Evolutionary conservation across 2,797 vertebrate species (phyloP), one percentile per base, ranked within the genome.

Genomic region (Micropoecilia bifurca): DNA sequence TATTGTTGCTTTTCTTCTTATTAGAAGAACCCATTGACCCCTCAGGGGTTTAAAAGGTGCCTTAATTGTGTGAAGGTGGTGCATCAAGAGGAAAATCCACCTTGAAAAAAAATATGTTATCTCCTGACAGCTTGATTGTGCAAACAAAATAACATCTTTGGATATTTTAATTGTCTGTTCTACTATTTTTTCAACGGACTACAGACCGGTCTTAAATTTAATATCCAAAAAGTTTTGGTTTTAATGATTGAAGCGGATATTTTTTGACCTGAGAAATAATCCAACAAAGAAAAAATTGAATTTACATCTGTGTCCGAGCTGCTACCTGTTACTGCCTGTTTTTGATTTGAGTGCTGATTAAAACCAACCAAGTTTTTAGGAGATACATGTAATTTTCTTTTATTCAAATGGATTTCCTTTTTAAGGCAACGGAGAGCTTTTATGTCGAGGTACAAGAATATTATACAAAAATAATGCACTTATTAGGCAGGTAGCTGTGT

Each of bases 1-100:
- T 92, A 87, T 90, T 85, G 87, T 93, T 89, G 90, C 84, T 93
- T 96, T 94, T 96, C 89, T 96, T 95, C 95, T 97, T 95, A 95
- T 95, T 96, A 94, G 95, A 97, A 96, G 95, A 95, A 95, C 91
- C 86, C 89, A 87, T 95, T 94, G 90, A 95, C 96, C 96, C 94
- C 77, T 87, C 79, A 86, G 89, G 92, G 94, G 90, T 94, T 95
- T 94, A 93, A 94, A 95, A 95, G 95, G 91, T 95, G 96, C 95
- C 95, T 95, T 96, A 93, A 94, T 96, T 95, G 93, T 95, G 93
- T 94, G 92, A 96, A 96, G 95, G 91, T 95, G 90, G 88, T 89
- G 91, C 82, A 87, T 89, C 50, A 78, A 86, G 81, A 85, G 80
- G 86, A 88, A 75, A 90, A 83, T 88, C 86, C 89, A 87, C 88